phyloP scores from a whole-genome alignment of 2,888 invertebrate species.

The Callosobruchus maculatus region DNA sequence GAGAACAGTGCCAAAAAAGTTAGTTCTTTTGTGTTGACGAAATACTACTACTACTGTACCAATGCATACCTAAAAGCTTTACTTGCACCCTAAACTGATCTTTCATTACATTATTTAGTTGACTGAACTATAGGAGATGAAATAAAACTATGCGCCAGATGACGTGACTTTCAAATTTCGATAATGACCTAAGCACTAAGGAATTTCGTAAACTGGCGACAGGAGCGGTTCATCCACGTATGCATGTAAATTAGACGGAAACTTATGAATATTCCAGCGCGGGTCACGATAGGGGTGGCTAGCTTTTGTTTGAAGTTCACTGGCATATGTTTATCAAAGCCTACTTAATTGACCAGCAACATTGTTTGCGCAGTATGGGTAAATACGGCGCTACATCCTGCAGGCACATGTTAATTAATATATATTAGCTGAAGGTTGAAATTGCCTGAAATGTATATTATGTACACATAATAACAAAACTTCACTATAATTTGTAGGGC shows the following conservation, averaged over 20 bases:
- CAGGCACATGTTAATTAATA: neutral
- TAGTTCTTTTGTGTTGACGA: too few relatives aligned
- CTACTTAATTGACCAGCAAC: neutral
- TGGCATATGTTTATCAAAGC: neutral
- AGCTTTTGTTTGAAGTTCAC: neutral
- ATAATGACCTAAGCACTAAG: neutral
- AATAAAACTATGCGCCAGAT: neutral
- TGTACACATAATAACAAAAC: neutral
- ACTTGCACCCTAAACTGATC: too few relatives aligned
- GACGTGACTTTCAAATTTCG: neutral
- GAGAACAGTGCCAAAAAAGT: too few relatives aligned
- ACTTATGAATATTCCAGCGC: neutral
- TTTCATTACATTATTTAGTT: too few relatives aligned
- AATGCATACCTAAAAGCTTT: too few relatives aligned
- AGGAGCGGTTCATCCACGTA: neutral
- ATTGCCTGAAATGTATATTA: neutral
- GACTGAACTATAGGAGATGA: neutral
- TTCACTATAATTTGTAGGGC: too few relatives aligned
- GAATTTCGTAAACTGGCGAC: neutral
- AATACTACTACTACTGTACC: too few relatives aligned
- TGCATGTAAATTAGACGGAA: neutral
- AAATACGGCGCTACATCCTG: neutral
- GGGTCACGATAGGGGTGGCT: neutral
- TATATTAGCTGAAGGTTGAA: neutral
- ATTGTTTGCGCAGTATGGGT: neutral